A percentile compares a stretch with the other conserved stretches of the same genome.
These are phyloP conservation scores for Tor tambroides DNA, from an alignment of 2,113 vertebrate species.

Conservation along the genomic window DNA sequence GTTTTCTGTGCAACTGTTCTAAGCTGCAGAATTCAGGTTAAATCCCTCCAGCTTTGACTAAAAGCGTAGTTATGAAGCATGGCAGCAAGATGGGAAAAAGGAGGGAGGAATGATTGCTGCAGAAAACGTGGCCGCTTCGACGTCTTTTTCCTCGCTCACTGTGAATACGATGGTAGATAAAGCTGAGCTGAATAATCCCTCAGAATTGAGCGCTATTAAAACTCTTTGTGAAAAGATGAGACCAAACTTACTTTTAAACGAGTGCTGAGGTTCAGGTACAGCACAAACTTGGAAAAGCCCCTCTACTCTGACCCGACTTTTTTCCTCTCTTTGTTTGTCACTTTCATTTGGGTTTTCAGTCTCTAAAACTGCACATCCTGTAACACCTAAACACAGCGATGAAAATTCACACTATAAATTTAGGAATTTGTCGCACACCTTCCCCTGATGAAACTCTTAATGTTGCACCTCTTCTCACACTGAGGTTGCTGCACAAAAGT, in stretches of 20 bases:
- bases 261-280: conserved; percentile 18
- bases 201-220: conserved; percentile 20
- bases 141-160: conserved; percentile 3
- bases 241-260: conserved; percentile 11
- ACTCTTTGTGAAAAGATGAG: conserved; percentile 9
- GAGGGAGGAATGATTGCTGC: neutral
- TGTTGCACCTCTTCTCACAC: neutral
- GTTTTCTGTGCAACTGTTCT: conserved; percentile 1
- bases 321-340: neutral
- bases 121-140: neutral
- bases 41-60: conserved; percentile 24
- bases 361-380: neutral
- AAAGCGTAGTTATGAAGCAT: conserved; percentile 12
- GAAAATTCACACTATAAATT: conserved; percentile 14
- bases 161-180: conserved; percentile 12
- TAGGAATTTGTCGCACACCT: neutral
- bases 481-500: neutral
- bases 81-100: neutral
- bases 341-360: neutral
- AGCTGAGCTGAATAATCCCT: conserved; percentile 16
- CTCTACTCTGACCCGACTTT: neutral
- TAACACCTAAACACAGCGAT: conserved; percentile 12
- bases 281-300: neutral
- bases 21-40: conserved; percentile 35
- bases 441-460: neutral